Conservation (phyloP, 2,888 invertebrate genomes). For the Drosophila engyochracea region DNA sequence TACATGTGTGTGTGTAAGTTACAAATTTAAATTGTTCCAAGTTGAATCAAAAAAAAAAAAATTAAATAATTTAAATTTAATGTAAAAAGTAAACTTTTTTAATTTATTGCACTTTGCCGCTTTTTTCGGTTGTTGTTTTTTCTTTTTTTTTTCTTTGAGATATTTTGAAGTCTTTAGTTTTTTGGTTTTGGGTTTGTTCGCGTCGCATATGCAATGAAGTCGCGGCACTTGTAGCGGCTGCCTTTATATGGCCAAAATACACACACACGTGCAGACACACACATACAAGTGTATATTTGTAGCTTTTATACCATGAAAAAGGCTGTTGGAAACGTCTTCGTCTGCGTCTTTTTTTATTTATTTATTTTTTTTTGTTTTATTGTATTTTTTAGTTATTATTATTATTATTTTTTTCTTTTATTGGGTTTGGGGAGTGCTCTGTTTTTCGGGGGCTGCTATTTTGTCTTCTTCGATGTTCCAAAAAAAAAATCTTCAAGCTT, state of each 20-base stretch:
- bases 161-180: conserved; percentile 16
- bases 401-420: conserved; percentile 12
- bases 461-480: conserved; percentile 29
- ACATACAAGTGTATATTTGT: background rate
- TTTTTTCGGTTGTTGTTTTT: conserved; percentile 17
- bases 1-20: conserved; percentile 12
- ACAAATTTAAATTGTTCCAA: conserved; percentile 10
- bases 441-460: conserved; percentile 18
- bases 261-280: conserved; percentile 10
- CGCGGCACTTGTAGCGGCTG: conserved; percentile 60
- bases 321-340: conserved; percentile 23
- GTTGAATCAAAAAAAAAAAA: conserved; percentile 15
- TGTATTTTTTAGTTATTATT: background rate
- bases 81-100: conserved; percentile 7
- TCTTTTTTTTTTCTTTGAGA: background rate
- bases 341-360: background rate
- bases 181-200: conserved; percentile 35
- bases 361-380: background rate
- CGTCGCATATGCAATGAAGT: conserved; percentile 61
- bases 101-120: conserved; percentile 30
- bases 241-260: conserved; percentile 53
- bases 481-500: conserved; percentile 26
- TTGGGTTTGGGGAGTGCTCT: conserved; percentile 9
- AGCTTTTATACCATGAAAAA: conserved; percentile 41
- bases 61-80: background rate